Conservation (phyloP, 2,888 invertebrate genomes). For the Caenorhabditis sp. region DNA sequence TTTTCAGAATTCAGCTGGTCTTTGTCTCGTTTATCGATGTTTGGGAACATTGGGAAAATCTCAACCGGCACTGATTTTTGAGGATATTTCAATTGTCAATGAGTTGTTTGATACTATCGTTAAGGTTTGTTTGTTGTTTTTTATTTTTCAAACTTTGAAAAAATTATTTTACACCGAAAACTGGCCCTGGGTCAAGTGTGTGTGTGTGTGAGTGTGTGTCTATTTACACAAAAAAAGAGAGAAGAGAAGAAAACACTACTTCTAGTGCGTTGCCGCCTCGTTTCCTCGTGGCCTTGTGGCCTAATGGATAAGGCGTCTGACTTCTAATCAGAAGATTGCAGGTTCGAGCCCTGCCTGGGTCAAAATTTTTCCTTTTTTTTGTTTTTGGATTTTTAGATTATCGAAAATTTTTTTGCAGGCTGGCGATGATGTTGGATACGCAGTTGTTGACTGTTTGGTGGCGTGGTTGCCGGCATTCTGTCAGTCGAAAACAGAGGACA, state of each 20-base stretch:
- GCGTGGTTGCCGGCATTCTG: slow-evolving; percentile 48
- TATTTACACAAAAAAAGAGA: neutral
- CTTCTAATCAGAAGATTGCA: slow-evolving; percentile 68
- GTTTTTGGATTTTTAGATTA: neutral
- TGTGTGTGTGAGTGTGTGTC: too few species aligned
- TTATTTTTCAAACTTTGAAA: neutral
- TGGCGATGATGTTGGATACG: slow-evolving; percentile 41
- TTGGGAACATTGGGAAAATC: slow-evolving; percentile 40
- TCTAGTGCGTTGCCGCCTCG: neutral
- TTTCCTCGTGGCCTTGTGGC: slow-evolving; percentile 51
- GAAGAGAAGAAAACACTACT: neutral
- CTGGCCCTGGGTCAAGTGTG: too few species aligned
- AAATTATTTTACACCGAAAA: too few species aligned
- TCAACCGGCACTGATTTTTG: slow-evolving; percentile 29
- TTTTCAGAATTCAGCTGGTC: slow-evolving; percentile 2
- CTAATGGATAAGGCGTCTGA: slow-evolving; percentile 70
- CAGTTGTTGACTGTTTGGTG: slow-evolving; percentile 49
- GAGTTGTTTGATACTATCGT: slow-evolving; percentile 28
- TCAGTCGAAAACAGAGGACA: slow-evolving; percentile 4
- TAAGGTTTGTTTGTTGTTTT: slow-evolving; percentile 1
- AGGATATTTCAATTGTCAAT: slow-evolving; percentile 25
- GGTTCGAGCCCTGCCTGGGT: slow-evolving; percentile 61
- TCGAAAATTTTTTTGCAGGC: slow-evolving; percentile 22
- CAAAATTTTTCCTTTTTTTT: slow-evolving; percentile 20
- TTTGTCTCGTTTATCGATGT: slow-evolving; percentile 40